Base-by-base conservation (phyloP, 2,797 vertebrate genomes). In the Balearica regulorum region DNA sequence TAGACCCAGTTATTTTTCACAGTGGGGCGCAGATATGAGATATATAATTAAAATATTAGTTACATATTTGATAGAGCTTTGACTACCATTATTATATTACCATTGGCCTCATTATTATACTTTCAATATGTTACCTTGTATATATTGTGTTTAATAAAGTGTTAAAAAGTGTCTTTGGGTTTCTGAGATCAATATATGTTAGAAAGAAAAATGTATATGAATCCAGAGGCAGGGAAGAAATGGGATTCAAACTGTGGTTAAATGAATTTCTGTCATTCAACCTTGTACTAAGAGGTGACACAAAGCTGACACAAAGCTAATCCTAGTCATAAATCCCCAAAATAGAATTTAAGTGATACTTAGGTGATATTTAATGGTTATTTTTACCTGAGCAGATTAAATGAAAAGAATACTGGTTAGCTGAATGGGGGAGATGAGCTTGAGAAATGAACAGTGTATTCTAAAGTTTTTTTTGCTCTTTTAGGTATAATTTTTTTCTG, bases 11-110 rank as follows among this genome's bases (percentile, higher is more conserved):
- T 97, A 96, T 94, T 97, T 97, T 97, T 97, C 97, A 97, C 97
- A 97, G 97, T 97, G 90, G 96, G 97, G 92, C 10, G 17, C 81
- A 97, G 94, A 95, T 93, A 95, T 93, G 91, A 96, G 94, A 95
- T 97, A 96, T 97, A 97, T 97, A 97, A 98, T 98, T 98, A 97
- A 98, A 97, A 97, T 97, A 97, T 97, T 98, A 97, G 97, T 97
- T 97, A 94, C 76, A 53, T 92, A 91, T 97, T 94, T 97, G 86
- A 87, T 92, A 96, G 91, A 83, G 70, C 35, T 89, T 94, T 2
- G 5, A 44, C 82, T 93, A 84, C 97, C 91, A 79, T 94, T 94
- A 91, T 87, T 90, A 83, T 73, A 79, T 94, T 90, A 76, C 49
- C 46, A 78, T 69, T 89, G 86, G 89, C 87, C 70, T 83, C 80